Conservation (phyloP, 2,113 vertebrate genomes). For the Geococcyx californianus region DNA sequence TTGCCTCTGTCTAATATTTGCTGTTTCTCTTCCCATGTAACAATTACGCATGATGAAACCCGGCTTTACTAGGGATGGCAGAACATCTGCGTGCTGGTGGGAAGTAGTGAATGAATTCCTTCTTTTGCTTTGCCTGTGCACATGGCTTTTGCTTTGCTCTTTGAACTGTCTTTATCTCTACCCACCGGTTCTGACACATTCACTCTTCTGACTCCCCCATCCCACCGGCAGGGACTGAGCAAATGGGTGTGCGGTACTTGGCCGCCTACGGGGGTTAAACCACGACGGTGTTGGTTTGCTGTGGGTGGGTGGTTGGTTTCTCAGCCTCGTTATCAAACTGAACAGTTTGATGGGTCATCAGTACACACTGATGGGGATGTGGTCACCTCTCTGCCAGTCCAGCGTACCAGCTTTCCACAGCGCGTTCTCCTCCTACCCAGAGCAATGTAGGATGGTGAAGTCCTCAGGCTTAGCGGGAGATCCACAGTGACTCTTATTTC, state of each 20-base stretch:
- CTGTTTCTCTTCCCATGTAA: not conserved
- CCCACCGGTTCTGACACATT: not conserved
- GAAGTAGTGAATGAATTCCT: not conserved
- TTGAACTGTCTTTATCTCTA: not conserved
- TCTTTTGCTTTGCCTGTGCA: not conserved
- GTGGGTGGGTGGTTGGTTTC: not conserved
- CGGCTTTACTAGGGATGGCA: not conserved
- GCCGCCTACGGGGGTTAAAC: not conserved
- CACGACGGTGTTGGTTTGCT: rapidly evolving
- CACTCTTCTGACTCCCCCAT: too few relatives aligned
- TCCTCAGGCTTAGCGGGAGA: not conserved
- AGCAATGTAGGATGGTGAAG: not conserved
- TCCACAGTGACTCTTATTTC: not conserved
- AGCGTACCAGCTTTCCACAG: not conserved
- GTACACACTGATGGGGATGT: not conserved
- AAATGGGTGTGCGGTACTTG: rapidly evolving
- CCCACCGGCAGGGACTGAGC: not conserved
- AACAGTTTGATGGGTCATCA: not conserved
- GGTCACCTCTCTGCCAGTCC: not conserved
- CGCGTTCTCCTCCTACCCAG: not conserved
- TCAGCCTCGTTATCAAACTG: not conserved
- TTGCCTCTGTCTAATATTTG: not conserved
- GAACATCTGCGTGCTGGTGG: not conserved
- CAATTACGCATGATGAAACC: rapidly evolving
- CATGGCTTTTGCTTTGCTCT: rapidly evolving